Percentiles rank a stretch among this genome's conserved stretches.
These are phyloP conservation scores for Thunnus thynnus DNA, from an alignment of 2,113 vertebrate species.

Conservation along the genomic window DNA sequence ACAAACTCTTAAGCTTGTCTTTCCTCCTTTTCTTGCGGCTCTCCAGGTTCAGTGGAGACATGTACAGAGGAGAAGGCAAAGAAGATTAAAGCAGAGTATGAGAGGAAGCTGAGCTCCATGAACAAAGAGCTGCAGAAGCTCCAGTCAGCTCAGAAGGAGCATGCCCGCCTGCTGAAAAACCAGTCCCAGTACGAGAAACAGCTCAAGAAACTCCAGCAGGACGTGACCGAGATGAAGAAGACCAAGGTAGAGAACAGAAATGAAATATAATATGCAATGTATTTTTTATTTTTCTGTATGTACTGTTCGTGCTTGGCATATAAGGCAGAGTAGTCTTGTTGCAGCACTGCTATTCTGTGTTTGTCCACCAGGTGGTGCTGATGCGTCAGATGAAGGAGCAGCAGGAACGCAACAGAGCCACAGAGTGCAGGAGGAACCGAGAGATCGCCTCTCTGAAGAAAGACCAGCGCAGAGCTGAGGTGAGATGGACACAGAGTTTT, in stretches of 20 bases:
- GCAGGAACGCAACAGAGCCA: conserved; percentile 92
- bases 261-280: not conserved
- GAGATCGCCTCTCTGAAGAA: conserved; percentile 98
- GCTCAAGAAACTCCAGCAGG: conserved; percentile 94
- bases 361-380: conserved; percentile 88
- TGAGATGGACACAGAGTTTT: conserved; percentile 50
- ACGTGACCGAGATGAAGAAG: conserved; percentile 98
- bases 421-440: conserved; percentile 92
- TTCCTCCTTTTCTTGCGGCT: not conserved
- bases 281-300: too few relatives aligned
- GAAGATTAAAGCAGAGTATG: conserved; percentile 94
- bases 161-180: conserved; percentile 95
- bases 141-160: conserved; percentile 95
- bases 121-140: conserved; percentile 97
- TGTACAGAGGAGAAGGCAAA: conserved; percentile 97
- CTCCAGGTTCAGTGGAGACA: conserved; percentile 92
- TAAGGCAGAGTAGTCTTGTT: too few relatives aligned
- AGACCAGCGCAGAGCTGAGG: conserved; percentile 95
- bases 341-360: not conserved
- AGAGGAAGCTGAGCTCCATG: conserved; percentile 96
- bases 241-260: conserved; percentile 88
- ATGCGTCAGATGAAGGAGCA: conserved; percentile 99
- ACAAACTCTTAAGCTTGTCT: rapidly evolving
- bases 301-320: too few relatives aligned
- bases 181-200: conserved; percentile 98